Evolutionary conservation across 2,113 vertebrate species (phyloP).

Genomic region (Eonycteris spelaea): DNA sequence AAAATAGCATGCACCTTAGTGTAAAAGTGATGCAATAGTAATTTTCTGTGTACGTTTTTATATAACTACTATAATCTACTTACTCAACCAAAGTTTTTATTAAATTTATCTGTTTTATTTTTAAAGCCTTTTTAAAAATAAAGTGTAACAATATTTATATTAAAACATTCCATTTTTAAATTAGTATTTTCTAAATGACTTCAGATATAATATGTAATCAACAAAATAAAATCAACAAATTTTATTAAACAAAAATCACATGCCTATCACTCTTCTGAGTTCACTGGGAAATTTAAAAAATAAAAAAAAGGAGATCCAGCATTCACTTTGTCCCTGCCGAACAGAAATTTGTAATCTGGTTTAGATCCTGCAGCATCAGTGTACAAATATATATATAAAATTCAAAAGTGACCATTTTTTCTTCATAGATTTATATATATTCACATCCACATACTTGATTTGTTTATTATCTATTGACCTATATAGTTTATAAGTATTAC

Average conservation of each 20-base stretch:
- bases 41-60: not conserved
- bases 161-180: not conserved
- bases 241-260: slow-evolving; percentile 1
- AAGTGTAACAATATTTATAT: not conserved
- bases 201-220: not conserved
- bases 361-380: not conserved
- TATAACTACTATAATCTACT: not conserved
- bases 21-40: not conserved
- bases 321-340: not conserved
- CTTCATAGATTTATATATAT: not conserved
- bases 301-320: not conserved
- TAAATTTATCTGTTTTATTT: slow-evolving; percentile 7
- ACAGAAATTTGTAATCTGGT: not conserved
- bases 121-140: not conserved
- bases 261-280: not conserved
- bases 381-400: not conserved
- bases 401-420: not conserved
- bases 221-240: not conserved
- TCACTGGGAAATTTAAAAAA: not conserved
- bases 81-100: not conserved
- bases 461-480: not conserved
- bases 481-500: not conserved
- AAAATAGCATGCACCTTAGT: not conserved
- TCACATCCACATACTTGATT: not conserved
- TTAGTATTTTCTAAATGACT: not conserved